phyloP scores from a whole-genome alignment of 2,113 vertebrate species.

The Cavia aperea region DNA sequence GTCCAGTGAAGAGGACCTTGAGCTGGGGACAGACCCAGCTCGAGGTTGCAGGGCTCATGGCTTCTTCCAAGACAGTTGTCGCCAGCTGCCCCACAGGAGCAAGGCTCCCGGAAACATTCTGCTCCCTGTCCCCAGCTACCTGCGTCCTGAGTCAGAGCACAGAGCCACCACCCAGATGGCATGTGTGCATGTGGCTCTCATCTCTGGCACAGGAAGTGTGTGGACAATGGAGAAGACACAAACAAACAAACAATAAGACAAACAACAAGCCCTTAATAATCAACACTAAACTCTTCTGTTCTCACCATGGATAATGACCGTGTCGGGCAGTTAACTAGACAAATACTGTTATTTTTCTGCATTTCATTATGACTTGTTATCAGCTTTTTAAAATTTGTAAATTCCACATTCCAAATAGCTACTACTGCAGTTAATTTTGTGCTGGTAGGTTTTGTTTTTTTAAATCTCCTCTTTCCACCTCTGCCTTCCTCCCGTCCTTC shows the following conservation, averaged over 20 bases:
- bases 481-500: too few relatives aligned
- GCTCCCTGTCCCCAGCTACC: background rate
- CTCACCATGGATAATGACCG: background rate
- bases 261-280: background rate
- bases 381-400: background rate
- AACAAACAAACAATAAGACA: too few relatives aligned
- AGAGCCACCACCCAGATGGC: background rate
- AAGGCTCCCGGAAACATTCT: background rate
- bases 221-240: background rate
- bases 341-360: background rate
- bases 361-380: constrained; percentile 6
- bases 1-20: background rate
- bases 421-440: background rate
- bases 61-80: background rate
- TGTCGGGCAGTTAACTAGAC: background rate
- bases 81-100: background rate
- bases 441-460: background rate
- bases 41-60: background rate
- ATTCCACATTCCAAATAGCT: background rate
- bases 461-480: too few relatives aligned
- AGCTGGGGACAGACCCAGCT: background rate
- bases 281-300: background rate
- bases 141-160: background rate
- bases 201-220: background rate
- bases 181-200: background rate